A percentile compares a stretch with the other conserved stretches of the same genome.
phyloP scores from a whole-genome alignment of 2,888 invertebrate genomes.

The Sphinx pinastri region DNA sequence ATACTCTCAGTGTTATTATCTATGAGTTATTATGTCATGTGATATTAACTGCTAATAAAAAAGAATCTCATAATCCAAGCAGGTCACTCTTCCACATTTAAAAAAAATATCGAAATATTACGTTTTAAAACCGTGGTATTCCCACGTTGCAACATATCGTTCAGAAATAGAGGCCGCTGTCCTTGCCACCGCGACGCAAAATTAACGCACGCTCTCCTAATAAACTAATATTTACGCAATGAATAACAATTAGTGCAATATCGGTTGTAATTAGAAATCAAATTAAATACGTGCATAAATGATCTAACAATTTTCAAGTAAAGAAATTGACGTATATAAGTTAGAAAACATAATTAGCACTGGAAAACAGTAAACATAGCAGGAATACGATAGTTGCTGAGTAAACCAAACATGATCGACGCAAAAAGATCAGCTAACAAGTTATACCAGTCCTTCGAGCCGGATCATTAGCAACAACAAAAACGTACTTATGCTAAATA shows the following conservation, averaged over 20 bases:
- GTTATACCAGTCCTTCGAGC: constrained; percentile 23
- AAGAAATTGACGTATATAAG: background rate
- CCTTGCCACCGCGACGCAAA: constrained; percentile 53
- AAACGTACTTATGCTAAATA: background rate
- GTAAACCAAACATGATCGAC: background rate
- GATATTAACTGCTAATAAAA: too few species aligned
- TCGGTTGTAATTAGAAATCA: background rate
- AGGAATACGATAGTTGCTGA: background rate
- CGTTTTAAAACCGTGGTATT: background rate
- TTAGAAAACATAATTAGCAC: background rate
- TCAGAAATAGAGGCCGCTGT: constrained; percentile 63
- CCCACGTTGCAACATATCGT: constrained; percentile 47
- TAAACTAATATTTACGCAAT: constrained; percentile 14
- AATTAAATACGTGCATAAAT: constrained; percentile 8
- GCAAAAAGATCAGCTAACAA: constrained; percentile 17
- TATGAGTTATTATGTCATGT: too few species aligned
- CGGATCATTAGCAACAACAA: constrained; percentile 12
- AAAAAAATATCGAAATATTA: background rate
- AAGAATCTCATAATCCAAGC: too few species aligned
- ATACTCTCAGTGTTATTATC: too few species aligned
- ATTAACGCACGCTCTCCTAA: constrained; percentile 34
- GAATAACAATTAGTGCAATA: background rate
- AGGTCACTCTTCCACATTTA: background rate
- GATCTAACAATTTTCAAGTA: background rate
- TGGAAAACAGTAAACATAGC: background rate